Base-by-base conservation (phyloP, 1,140 invertebrate species). In the Lucilia sericata region DNA sequence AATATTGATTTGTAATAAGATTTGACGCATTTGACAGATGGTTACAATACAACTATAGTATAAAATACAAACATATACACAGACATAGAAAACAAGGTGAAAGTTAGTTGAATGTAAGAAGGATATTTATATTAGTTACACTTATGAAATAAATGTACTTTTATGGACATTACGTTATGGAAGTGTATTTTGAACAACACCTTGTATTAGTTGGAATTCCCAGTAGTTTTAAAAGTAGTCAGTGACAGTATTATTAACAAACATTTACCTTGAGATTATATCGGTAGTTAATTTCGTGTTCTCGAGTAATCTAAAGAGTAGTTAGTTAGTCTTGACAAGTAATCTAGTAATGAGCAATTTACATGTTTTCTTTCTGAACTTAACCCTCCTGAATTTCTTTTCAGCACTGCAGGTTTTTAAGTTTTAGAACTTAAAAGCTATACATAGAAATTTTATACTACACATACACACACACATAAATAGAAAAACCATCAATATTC, bases 21-120 rank as follows among this genome's bases (percentile, higher is more conserved):
- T 70, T 70, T 70, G 65, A 70, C 65, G 65, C 65, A 21, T 70
- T 70, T 70, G 65, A 70, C 65, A 70, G 65, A 70, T 70, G 65
- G 65, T 21, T 70, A 70, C 19, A 21, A 25, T n/a, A 70, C 17
- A 65, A 65, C 14, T 65, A 65, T 49, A 49, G 13, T 55, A 10
- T 55, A 17, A 10, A 55, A 55, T 55, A 55, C 12, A 51, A 13
- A 12, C 49, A 51, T 12, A 13, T 12, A 55, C 51, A 8, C 42
- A 42, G 25, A 30, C 25, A 30, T 30, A 30, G 25, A 30, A 42
- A 42, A 42, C 42, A 42, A 42, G 42, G 42, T 42, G 42, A 42
- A 42, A 42, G 42, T 42, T 42, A 42, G 2, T 7, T 42, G 42
- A 42, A 42, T 42, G 5, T 42, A 42, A 42, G 42, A 42, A 42